Conservation (phyloP, 2,888 invertebrate genomes). For the Busseola fusca region DNA sequence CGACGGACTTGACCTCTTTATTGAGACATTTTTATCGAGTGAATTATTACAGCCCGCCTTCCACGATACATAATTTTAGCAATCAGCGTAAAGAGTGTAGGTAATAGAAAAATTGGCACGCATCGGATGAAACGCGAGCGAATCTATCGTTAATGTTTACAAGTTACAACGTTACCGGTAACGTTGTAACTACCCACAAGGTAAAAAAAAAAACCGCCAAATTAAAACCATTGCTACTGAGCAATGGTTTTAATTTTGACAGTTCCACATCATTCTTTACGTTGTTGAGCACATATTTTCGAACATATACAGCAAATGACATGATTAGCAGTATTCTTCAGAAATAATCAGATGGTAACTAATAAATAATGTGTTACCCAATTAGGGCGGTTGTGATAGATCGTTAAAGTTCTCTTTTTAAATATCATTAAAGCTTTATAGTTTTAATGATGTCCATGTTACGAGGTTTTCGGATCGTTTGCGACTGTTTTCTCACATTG, state of each 20-base stretch:
- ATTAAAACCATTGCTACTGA: too few relatives aligned
- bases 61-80: slow-evolving; percentile 60
- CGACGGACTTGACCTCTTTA: slow-evolving; percentile 81
- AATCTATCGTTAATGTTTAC: slow-evolving; percentile 21
- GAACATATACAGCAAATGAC: too few relatives aligned
- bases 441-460: slow-evolving; percentile 13
- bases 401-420: background rate
- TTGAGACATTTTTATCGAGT: slow-evolving; percentile 74
- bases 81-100: slow-evolving; percentile 55
- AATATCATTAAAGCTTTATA: slow-evolving; percentile 16
- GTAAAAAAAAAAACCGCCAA: too few relatives aligned
- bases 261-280: too few relatives aligned
- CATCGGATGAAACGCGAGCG: slow-evolving; percentile 24
- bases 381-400: background rate
- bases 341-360: too few relatives aligned
- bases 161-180: too few relatives aligned
- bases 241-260: too few relatives aligned
- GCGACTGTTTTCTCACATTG: slow-evolving; percentile 23
- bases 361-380: too few relatives aligned
- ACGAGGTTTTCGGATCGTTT: slow-evolving; percentile 34
- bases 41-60: slow-evolving; percentile 67
- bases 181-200: too few relatives aligned
- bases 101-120: slow-evolving; percentile 68
- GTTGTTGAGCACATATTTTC: too few relatives aligned
- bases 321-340: too few relatives aligned